Evolutionary conservation across 2,113 vertebrate species (phyloP).

Genomic region (Gymnobelideus leadbeateri): DNA sequence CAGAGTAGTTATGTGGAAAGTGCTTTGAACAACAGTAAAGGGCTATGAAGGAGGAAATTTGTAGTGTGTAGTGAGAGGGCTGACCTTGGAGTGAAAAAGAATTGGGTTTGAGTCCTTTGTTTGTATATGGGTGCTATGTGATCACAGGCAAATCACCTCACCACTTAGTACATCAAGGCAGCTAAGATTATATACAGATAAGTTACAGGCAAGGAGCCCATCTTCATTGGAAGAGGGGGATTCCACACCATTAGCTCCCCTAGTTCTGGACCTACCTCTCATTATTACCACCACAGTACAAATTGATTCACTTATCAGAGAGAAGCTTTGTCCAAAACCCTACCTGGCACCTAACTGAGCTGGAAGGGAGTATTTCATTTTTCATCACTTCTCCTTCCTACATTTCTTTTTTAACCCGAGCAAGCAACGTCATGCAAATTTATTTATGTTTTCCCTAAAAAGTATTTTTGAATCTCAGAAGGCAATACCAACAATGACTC

Average conservation of each 20-base stretch:
- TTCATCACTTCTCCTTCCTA: slow-evolving; percentile 29
- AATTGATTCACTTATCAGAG: neutral
- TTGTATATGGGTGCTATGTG: neutral
- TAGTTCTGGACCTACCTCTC: neutral
- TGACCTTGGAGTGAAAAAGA: too few species aligned
- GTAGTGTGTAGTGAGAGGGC: too few species aligned
- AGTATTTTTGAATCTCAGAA: neutral
- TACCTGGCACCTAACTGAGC: neutral
- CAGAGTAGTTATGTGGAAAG: neutral
- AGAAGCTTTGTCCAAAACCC: neutral
- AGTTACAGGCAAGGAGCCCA: neutral
- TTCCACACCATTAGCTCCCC: neutral
- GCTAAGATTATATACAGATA: neutral
- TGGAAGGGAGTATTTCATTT: slow-evolving; percentile 16
- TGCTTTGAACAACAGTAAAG: neutral
- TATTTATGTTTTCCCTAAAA: neutral
- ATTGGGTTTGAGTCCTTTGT: too few species aligned
- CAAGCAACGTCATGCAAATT: neutral
- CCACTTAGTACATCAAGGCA: neutral
- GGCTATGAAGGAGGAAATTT: too few species aligned
- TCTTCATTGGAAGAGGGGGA: neutral
- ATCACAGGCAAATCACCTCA: neutral
- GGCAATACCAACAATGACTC: neutral
- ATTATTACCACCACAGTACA: neutral
- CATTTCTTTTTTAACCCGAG: slow-evolving; percentile 3